A percentile compares a stretch with the other conserved stretches of the same genome.
phyloP scores from a whole-genome alignment of 2,888 invertebrate species.

The Netelia fuscicornis region DNA sequence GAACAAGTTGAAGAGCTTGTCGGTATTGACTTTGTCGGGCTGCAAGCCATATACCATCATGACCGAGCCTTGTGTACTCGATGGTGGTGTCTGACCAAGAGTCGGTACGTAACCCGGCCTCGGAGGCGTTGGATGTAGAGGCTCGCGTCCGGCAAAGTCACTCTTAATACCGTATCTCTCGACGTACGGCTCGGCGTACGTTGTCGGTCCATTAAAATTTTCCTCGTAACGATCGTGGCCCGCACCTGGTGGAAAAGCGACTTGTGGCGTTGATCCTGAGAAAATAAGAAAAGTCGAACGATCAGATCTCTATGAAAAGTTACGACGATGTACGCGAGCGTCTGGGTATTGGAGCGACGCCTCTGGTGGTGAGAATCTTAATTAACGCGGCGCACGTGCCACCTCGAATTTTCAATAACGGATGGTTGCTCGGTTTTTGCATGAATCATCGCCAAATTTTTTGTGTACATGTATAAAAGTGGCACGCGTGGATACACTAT shows the following conservation, averaged over 20 bases:
- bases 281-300: slow-evolving; percentile 4
- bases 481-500: too few species aligned
- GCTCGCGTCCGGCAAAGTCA: slow-evolving; percentile 82
- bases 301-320: not conserved
- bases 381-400: too few species aligned
- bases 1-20: slow-evolving; percentile 98
- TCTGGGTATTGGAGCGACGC: too few species aligned
- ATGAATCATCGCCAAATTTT: too few species aligned
- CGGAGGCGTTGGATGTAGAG: slow-evolving; percentile 83
- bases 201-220: slow-evolving; percentile 83
- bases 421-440: too few species aligned
- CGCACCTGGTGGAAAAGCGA: slow-evolving; percentile 80
- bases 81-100: slow-evolving; percentile 82
- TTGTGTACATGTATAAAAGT: too few species aligned
- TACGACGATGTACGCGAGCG: too few species aligned
- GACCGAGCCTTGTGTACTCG: slow-evolving; percentile 91
- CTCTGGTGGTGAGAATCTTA: too few species aligned
- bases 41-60: slow-evolving; percentile 99
- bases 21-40: slow-evolving; percentile 96
- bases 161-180: slow-evolving; percentile 83
- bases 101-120: slow-evolving; percentile 83
- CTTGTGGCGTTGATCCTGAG: slow-evolving; percentile 81
- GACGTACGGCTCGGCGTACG: slow-evolving; percentile 83
- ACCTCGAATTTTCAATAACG: too few species aligned
- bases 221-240: slow-evolving; percentile 84